A percentile compares a stretch with the other conserved stretches of the same genome.
Conservation (phyloP, 2,888 invertebrate genomes). For the Rhamphomyia laevipes region DNA sequence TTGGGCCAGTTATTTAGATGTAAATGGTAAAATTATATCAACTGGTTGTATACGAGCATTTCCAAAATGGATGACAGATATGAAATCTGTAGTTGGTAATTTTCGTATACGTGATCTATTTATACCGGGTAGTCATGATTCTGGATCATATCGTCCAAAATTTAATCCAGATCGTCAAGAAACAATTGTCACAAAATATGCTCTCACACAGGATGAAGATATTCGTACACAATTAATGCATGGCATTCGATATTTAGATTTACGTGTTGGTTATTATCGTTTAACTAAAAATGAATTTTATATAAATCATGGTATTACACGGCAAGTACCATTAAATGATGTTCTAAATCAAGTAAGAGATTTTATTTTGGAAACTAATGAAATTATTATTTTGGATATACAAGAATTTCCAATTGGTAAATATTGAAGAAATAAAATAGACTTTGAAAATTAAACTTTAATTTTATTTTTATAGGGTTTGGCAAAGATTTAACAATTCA, state of each 20-base stretch:
- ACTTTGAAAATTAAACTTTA: not conserved
- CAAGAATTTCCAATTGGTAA: conserved; percentile 49
- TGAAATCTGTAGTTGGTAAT: conserved; percentile 35
- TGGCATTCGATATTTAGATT: conserved; percentile 49
- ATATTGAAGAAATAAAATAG: not conserved
- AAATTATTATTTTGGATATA: conserved; percentile 47
- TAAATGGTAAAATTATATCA: conserved; percentile 28
- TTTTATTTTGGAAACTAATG: conserved; percentile 45
- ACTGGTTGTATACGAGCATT: conserved; percentile 41
- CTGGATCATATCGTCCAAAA: conserved; percentile 43
- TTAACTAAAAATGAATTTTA: conserved; percentile 36
- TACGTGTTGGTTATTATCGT: conserved; percentile 44
- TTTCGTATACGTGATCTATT: conserved; percentile 44
- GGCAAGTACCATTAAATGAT: conserved; percentile 39
- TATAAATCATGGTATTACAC: conserved; percentile 45
- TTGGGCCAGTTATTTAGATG: conserved; percentile 34
- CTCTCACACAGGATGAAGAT: conserved; percentile 46
- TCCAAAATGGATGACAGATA: conserved; percentile 48
- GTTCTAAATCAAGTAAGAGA: conserved; percentile 42
- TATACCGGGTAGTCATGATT: conserved; percentile 60
- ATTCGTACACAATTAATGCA: conserved; percentile 46
- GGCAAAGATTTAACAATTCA: conserved; percentile 38
- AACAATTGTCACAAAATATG: conserved; percentile 39
- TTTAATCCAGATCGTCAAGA: conserved; percentile 32
- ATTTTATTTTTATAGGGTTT: conserved; percentile 31